Evolutionary conservation across 53 echinoderm and acorn worm species (phyloP).

Genomic region (Astropecten irregularis): DNA sequence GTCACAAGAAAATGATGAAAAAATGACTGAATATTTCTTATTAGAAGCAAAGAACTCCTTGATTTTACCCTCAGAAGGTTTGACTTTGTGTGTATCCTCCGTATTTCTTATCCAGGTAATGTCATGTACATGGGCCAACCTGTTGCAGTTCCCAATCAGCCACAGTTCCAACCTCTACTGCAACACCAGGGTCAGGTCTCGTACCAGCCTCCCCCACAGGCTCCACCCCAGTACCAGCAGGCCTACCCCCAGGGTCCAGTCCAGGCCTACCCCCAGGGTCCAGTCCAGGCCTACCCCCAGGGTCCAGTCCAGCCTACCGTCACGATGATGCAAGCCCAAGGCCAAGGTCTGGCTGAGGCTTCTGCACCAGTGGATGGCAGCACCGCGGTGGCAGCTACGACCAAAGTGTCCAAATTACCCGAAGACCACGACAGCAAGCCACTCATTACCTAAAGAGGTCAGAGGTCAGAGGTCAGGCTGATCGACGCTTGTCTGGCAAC

Average conservation of each 20-base stretch:
- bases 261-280: not conserved
- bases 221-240: no score
- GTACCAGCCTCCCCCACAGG: not conserved
- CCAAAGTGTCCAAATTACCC: not conserved
- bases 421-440: not conserved
- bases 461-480: not conserved
- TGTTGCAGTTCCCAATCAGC: no score
- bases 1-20: no score
- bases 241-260: not conserved
- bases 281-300: not conserved
- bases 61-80: no score
- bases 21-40: no score
- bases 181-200: not conserved
- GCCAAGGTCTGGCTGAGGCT: not conserved
- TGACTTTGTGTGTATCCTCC: no score
- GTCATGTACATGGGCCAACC: not conserved
- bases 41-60: no score
- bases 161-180: not conserved
- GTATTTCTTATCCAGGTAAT: not conserved
- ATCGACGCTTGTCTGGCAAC: not conserved
- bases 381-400: not conserved
- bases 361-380: not conserved
- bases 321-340: no score
- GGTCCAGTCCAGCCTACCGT: not conserved
- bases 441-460: slow-evolving; percentile 5